Conservation (phyloP, 2,797 vertebrate species). For the Ispidina picta region DNA sequence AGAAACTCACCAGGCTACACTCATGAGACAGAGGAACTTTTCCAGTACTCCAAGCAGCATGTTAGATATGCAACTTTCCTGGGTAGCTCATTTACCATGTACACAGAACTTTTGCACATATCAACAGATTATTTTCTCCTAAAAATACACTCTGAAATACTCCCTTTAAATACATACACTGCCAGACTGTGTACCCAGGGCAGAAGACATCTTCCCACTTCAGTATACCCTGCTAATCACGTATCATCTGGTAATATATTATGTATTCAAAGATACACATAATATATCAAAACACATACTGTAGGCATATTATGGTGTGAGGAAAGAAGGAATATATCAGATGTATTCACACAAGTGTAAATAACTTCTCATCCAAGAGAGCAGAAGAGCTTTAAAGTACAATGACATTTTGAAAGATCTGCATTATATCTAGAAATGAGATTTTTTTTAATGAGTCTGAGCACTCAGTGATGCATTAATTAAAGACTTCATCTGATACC, state of each 20-base stretch:
- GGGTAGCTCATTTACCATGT: background rate
- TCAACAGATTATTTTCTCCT: slow-evolving; percentile 37
- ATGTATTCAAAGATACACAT: slow-evolving; percentile 63
- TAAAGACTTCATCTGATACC: slow-evolving; percentile 60
- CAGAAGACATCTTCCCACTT: slow-evolving; percentile 52
- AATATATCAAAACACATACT: slow-evolving; percentile 64
- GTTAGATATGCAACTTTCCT: background rate
- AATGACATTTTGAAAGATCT: slow-evolving; percentile 65
- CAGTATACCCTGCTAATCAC: slow-evolving; percentile 53
- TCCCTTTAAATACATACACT: slow-evolving; percentile 22
- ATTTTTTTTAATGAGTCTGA: slow-evolving; percentile 42
- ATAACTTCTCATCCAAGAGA: slow-evolving; percentile 63
- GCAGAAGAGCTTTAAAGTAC: slow-evolving; percentile 64
- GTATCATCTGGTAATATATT: slow-evolving; percentile 63
- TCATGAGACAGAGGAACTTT: background rate
- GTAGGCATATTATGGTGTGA: slow-evolving; percentile 40
- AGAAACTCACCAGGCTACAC: background rate
- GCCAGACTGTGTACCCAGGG: slow-evolving; percentile 53
- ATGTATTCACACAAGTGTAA: slow-evolving; percentile 64
- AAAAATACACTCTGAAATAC: slow-evolving; percentile 43
- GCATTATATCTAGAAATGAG: slow-evolving; percentile 43
- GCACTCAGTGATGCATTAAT: slow-evolving; percentile 49
- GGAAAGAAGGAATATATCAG: slow-evolving; percentile 45
- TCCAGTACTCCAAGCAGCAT: background rate
- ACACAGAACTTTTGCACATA: background rate